Percentiles rank a stretch among this genome's conserved stretches.
Conservation (phyloP, 2,888 invertebrate genomes). For the Tupiocoris notatus region DNA sequence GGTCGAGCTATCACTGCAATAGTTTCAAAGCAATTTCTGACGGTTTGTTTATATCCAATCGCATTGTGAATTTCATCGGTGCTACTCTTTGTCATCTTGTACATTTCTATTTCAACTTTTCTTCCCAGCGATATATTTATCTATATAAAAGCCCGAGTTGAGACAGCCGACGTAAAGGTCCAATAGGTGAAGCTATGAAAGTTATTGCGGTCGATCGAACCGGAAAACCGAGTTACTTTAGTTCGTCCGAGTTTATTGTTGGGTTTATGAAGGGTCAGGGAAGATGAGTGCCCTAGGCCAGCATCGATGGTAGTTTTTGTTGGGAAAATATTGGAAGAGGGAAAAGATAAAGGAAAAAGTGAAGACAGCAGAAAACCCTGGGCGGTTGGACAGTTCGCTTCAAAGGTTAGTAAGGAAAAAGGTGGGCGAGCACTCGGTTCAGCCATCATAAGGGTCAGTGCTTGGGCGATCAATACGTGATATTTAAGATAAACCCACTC, state of each 20-base stretch:
- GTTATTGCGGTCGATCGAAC: not conserved
- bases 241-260: not conserved
- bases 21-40: too few relatives aligned
- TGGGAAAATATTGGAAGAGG: not conserved
- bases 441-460: not conserved
- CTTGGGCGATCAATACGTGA: not conserved
- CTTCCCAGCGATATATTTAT: too few relatives aligned
- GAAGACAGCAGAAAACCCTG: too few relatives aligned
- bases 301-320: not conserved
- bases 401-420: not conserved
- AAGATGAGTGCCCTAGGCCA: not conserved
- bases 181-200: not conserved
- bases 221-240: not conserved
- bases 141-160: too few relatives aligned
- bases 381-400: not conserved
- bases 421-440: not conserved
- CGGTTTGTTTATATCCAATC: too few relatives aligned
- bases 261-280: not conserved
- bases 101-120: too few relatives aligned
- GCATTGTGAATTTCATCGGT: too few relatives aligned
- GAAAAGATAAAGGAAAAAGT: not conserved
- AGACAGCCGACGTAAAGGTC: too few relatives aligned
- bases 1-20: not conserved
- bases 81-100: too few relatives aligned
- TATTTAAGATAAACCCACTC: not conserved